These are phyloP conservation scores for Tipula helvola DNA, from an alignment of 2,888 invertebrate species.

Conservation along the genomic window DNA sequence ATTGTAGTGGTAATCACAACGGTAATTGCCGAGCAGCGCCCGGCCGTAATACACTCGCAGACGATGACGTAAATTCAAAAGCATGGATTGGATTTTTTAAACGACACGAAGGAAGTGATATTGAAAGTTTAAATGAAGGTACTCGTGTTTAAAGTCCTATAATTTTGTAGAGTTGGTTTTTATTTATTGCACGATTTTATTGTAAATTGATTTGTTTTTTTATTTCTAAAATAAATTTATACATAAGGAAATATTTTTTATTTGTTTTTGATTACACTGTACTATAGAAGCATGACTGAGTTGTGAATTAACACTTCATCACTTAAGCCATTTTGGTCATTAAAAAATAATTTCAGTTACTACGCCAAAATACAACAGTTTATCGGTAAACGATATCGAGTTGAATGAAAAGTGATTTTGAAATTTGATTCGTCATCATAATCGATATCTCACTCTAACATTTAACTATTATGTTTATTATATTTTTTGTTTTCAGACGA, in stretches of 20 bases:
- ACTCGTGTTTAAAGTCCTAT: slow-evolving; percentile 11
- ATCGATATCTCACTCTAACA: not conserved
- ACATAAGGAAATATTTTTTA: not conserved
- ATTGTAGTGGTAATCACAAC: not conserved
- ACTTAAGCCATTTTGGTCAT: too few relatives aligned
- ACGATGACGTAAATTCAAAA: slow-evolving; percentile 15
- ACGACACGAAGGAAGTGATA: slow-evolving; percentile 16
- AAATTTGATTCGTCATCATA: not conserved
- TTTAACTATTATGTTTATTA: not conserved
- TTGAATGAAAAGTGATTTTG: too few relatives aligned
- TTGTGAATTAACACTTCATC: not conserved
- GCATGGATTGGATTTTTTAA: slow-evolving; percentile 19
- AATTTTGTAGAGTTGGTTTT: not conserved
- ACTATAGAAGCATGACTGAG: not conserved
- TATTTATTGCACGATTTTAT: not conserved
- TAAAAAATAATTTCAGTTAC: too few relatives aligned
- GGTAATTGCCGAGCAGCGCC: not conserved
- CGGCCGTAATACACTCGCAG: slow-evolving; percentile 15
- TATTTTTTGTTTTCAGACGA: not conserved
- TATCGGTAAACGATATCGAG: not conserved
- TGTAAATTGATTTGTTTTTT: not conserved
- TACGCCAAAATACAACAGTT: not conserved
- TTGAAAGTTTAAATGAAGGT: slow-evolving; percentile 17
- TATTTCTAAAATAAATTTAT: not conserved
- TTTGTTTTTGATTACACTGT: not conserved